Conservation (phyloP, 2,888 invertebrate genomes). For the Caradrina clavipalpis region DNA sequence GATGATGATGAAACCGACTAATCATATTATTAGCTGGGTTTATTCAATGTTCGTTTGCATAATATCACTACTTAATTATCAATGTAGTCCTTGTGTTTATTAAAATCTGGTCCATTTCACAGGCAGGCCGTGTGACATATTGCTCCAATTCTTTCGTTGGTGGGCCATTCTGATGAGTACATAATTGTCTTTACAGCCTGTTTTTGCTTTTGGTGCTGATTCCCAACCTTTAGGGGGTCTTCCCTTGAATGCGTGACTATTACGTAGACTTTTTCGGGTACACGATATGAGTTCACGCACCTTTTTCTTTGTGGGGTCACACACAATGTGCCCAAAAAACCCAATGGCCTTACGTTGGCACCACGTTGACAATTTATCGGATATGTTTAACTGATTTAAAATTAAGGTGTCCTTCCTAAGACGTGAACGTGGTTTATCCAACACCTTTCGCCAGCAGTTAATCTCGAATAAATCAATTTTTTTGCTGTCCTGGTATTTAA, state of each 20-base stretch:
- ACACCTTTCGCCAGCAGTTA: conserved; percentile 27
- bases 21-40: background rate
- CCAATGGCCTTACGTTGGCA: conserved; percentile 19
- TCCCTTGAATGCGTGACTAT: background rate
- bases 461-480: conserved; percentile 20
- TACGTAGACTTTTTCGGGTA: background rate
- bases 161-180: conserved; percentile 15
- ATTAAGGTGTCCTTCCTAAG: background rate
- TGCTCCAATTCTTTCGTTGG: conserved; percentile 1
- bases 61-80: background rate
- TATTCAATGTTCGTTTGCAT: background rate
- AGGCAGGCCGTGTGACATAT: conserved; percentile 14
- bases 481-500: conserved; percentile 12
- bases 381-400: conserved; percentile 13
- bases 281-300: conserved; percentile 11
- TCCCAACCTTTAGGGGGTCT: conserved; percentile 20
- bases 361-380: conserved; percentile 22
- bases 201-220: conserved; percentile 1
- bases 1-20: too few species aligned
- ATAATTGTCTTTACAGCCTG: conserved; percentile 3
- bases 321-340: conserved; percentile 19
- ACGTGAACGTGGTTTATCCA: background rate
- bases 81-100: too few species aligned
- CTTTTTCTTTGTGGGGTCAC: background rate
- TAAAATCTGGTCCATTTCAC: background rate